phyloP scores from a whole-genome alignment of 1,140 invertebrate species.

The Bombus cullumanus region DNA sequence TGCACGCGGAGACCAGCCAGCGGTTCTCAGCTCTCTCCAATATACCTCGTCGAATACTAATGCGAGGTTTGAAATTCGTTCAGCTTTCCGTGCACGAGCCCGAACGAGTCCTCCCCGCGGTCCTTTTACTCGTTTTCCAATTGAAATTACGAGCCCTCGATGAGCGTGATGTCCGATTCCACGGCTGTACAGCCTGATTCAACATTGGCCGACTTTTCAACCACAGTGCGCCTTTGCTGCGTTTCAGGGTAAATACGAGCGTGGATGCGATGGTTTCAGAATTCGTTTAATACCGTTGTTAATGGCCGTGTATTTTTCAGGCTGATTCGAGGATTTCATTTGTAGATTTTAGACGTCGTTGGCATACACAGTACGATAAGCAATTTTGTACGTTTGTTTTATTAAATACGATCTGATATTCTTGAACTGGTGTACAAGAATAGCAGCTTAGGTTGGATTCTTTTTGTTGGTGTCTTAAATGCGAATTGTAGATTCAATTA shows the following conservation, averaged over 20 bases:
- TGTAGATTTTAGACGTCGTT: no score
- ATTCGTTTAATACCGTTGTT: background rate
- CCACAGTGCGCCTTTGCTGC: background rate
- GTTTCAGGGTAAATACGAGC: background rate
- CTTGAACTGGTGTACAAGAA: no score
- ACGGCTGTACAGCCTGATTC: background rate
- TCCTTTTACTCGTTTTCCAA: constrained; percentile 27
- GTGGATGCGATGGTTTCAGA: background rate
- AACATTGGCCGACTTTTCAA: background rate
- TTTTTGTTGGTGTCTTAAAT: no score
- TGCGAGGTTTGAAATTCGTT: background rate
- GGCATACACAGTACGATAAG: no score
- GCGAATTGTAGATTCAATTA: no score
- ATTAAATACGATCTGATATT: no score
- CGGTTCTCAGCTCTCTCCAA: constrained; percentile 10
- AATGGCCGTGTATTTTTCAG: no score
- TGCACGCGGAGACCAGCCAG: background rate
- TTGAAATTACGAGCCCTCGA: constrained; percentile 21
- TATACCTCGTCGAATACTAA: constrained; percentile 8
- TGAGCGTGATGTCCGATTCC: constrained; percentile 6
- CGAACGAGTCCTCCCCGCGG: background rate
- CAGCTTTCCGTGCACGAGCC: constrained; percentile 27
- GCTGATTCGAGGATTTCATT: no score
- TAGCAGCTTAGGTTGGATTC: no score
- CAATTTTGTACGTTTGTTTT: no score